These are phyloP conservation scores for Electrophaes corylata DNA, from an alignment of 2,888 invertebrate genomes.

Conservation along the genomic window DNA sequence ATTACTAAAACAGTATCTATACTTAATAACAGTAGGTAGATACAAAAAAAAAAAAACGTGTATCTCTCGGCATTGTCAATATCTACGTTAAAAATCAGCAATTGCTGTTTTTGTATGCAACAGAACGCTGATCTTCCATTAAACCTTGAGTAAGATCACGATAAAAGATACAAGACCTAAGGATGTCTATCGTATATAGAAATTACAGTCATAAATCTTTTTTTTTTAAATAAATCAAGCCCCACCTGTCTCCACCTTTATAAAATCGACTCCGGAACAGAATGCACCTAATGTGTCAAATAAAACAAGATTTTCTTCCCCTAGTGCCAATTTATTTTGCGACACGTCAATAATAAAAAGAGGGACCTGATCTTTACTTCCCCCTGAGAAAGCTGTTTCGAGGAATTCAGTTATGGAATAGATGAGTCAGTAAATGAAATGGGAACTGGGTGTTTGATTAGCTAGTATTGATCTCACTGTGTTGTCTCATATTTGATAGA, in stretches of 20 bases:
- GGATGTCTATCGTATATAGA: not conserved
- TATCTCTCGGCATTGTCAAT: too few relatives aligned
- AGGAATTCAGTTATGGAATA: conserved; percentile 44
- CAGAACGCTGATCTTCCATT: too few relatives aligned
- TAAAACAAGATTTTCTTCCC: conserved; percentile 68
- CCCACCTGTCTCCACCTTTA: conserved; percentile 38
- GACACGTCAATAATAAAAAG: conserved; percentile 75
- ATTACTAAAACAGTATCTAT: too few relatives aligned
- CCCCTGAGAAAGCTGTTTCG: conserved; percentile 60
- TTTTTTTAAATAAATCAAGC: conserved; percentile 12
- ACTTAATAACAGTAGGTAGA: too few relatives aligned
- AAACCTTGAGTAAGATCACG: too few relatives aligned
- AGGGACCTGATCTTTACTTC: conserved; percentile 69
- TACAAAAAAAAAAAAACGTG: too few relatives aligned
- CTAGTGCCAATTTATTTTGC: conserved; percentile 73
- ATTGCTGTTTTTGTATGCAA: too few relatives aligned
- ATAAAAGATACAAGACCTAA: too few relatives aligned
- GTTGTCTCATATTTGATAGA: conserved; percentile 1
- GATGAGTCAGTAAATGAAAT: conserved; percentile 29
- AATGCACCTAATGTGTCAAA: conserved; percentile 63
- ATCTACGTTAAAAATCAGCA: too few relatives aligned
- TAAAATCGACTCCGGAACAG: conserved; percentile 36
- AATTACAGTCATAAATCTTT: not conserved
- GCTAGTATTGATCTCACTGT: conserved; percentile 17
- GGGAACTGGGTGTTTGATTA: conserved; percentile 24